Evolutionary conservation across 2,888 invertebrate genomes (phyloP), one percentile per base, ranked within the genome.

Genomic region (Micoletzkya japonica): DNA sequence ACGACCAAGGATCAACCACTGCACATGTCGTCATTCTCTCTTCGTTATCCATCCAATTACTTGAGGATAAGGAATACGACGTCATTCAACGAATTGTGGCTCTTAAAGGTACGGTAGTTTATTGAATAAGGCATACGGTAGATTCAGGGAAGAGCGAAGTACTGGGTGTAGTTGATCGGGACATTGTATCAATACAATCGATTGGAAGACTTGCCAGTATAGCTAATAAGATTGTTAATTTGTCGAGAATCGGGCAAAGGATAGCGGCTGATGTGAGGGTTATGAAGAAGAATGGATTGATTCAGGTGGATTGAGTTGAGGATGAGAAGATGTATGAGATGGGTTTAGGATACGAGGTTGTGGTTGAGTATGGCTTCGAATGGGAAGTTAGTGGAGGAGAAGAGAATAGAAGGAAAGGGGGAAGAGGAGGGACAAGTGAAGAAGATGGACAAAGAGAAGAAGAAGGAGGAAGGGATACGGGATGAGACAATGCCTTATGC

Each of bases 221-320:
- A n/a, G 36, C 64, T 2, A 26, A 36, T 17, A 52, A 37, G 37
- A 30, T 54, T 17, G 54, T n/a, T 28, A 37, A 36, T 7, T 37
- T 66, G 20, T 30, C 28, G 10, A 28, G 37, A 20, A 52, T 36
- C 28, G 64, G 54, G 6, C 54, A 37, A 30, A 66, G 30, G 36
- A 54, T 54, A 24, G 20, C 14, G 24, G 54, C 64, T 4, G 54
- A 28, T 44, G 54, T 66, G 54, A 66, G 36, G 20, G 37, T 54
- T 17, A 6, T 66, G 6, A 66, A 54, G 64, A 66, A 54, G 54
- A 66, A 66, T 54, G 64, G 64, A 54, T 32, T 66, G n/a, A 28
- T 63, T 2, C 34, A 63, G 34, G 63, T 39, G 4, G 49, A n/a
- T 2, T 1, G 10, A 3, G 14, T 34, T 26, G 36, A 14, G 14